Conservation (phyloP, 2,797 vertebrate genomes). For the Lithobates sylvaticus region DNA sequence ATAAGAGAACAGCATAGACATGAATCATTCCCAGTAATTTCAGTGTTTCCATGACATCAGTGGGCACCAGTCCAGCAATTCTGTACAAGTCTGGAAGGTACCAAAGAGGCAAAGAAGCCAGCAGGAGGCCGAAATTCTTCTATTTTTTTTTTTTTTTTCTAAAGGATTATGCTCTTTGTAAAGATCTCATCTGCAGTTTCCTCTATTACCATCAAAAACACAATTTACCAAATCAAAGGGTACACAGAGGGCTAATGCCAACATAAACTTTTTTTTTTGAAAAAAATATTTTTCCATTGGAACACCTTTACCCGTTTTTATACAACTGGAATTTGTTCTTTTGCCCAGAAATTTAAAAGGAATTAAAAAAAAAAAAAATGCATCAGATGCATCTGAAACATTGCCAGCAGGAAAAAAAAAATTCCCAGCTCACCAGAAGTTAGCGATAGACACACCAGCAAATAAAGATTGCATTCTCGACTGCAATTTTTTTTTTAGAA, state of each 20-base stretch:
- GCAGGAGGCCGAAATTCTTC: slow-evolving; percentile 75
- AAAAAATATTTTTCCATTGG: neutral
- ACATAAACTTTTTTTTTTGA: slow-evolving; percentile 40
- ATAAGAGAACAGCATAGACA: slow-evolving; percentile 83
- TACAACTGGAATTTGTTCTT: slow-evolving; percentile 17
- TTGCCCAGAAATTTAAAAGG: too few relatives aligned
- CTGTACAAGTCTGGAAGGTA: slow-evolving; percentile 90
- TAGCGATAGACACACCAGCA: too few relatives aligned
- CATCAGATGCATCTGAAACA: too few relatives aligned
- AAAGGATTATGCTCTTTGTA: slow-evolving; percentile 75
- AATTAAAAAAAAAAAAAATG: too few relatives aligned
- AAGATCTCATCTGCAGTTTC: slow-evolving; percentile 75
- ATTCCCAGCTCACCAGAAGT: too few relatives aligned
- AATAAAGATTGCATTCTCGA: too few relatives aligned
- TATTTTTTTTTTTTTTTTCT: slow-evolving; percentile 64
- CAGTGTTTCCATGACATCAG: slow-evolving; percentile 99
- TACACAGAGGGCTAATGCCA: slow-evolving; percentile 12
- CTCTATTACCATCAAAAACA: slow-evolving; percentile 72
- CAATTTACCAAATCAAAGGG: slow-evolving; percentile 66
- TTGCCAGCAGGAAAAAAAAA: too few relatives aligned
- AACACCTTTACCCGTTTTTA: neutral
- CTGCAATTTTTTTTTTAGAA: too few relatives aligned
- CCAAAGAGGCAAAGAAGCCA: slow-evolving; percentile 79
- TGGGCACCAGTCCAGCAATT: slow-evolving; percentile 92
- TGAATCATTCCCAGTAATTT: slow-evolving; percentile 96